phyloP scores from a whole-genome alignment of 2,797 vertebrate species.

The Avahi laniger region DNA sequence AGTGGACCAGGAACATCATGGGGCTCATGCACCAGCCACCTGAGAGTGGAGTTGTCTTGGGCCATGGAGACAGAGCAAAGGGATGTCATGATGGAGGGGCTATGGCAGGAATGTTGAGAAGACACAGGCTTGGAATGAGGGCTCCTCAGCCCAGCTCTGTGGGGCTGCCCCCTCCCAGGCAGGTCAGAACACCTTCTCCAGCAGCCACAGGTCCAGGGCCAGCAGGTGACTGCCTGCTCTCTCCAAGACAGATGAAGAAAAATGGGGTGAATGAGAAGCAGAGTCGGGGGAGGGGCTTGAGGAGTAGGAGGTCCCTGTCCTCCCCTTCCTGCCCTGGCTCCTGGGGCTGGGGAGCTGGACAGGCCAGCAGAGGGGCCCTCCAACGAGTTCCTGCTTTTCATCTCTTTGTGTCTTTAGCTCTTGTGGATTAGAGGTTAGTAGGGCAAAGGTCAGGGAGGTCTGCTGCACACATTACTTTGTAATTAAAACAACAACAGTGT shows the following conservation, averaged over 20 bases:
- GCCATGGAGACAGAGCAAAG: neutral
- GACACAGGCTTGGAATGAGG: neutral
- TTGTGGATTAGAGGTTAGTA: neutral
- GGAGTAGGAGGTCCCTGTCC: neutral
- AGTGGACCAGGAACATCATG: neutral
- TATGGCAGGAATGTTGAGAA: neutral
- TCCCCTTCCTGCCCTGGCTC: neutral
- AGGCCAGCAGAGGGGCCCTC: neutral
- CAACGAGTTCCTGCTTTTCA: neutral
- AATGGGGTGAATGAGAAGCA: neutral
- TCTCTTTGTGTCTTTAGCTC: neutral
- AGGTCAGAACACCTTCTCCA: neutral
- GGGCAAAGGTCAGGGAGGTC: constrained; percentile 15
- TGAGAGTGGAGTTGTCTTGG: neutral
- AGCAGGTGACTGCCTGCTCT: neutral
- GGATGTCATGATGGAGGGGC: neutral
- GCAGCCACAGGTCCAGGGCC: neutral
- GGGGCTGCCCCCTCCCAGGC: neutral
- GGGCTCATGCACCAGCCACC: neutral
- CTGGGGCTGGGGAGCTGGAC: neutral
- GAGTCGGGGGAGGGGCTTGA: neutral
- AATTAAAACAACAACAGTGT: neutral
- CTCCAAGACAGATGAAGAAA: neutral
- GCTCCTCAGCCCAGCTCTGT: neutral
- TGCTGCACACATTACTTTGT: neutral